These are phyloP conservation scores for Morone saxatilis DNA, from an alignment of 2,113 vertebrate species.

Conservation along the genomic window DNA sequence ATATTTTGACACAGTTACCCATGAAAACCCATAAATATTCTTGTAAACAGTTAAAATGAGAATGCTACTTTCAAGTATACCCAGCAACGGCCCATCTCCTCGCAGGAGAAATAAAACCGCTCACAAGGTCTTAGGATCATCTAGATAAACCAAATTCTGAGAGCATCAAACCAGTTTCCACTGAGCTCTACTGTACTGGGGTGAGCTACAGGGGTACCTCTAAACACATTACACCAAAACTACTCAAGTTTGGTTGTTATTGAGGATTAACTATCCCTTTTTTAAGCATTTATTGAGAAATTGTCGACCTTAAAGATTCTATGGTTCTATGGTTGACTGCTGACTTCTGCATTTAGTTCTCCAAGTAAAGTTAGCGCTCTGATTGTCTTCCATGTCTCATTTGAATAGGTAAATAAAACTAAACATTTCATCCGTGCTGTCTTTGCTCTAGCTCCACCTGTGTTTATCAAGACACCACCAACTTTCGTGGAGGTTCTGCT, in stretches of 20 bases:
- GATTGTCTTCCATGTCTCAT: background rate
- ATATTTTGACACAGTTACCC: background rate
- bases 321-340: background rate
- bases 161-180: background rate
- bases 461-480: slow-evolving; percentile 91
- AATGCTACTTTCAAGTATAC: background rate
- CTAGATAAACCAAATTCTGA: background rate
- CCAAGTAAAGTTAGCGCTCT: background rate
- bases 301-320: background rate
- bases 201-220: slow-evolving; percentile 5
- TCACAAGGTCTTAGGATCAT: background rate
- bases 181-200: background rate
- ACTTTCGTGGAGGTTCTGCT: slow-evolving; percentile 89
- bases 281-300: background rate
- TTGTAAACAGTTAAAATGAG: background rate
- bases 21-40: background rate
- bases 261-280: background rate
- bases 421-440: background rate
- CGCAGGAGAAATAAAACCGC: background rate
- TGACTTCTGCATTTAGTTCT: background rate
- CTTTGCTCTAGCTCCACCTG: slow-evolving; percentile 88
- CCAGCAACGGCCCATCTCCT: background rate
- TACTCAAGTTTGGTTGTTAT: background rate
- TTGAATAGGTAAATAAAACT: slow-evolving; percentile 4
- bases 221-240: slow-evolving; percentile 8